A percentile compares a stretch with the other conserved stretches of the same genome.
phyloP scores from a whole-genome alignment of 2,888 invertebrate species.

The Diarsia dahlii region DNA sequence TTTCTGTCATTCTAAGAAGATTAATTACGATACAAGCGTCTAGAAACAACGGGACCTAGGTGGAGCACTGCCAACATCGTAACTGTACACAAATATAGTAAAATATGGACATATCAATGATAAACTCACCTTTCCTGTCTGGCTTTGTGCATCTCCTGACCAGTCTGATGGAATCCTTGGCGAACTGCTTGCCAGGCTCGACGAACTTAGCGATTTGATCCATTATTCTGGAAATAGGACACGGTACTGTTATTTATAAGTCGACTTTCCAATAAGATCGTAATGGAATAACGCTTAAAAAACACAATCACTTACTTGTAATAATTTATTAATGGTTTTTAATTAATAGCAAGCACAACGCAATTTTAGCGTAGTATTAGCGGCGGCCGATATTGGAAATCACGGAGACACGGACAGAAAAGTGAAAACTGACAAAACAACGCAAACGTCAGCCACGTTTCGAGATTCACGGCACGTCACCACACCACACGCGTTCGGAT shows the following conservation, averaged over 20 bases:
- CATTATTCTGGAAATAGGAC: constrained; percentile 92
- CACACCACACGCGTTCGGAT: constrained; percentile 74
- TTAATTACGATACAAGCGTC: neutral
- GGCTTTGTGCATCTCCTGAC: constrained; percentile 99
- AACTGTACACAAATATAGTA: constrained; percentile 14
- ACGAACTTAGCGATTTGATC: constrained; percentile 98
- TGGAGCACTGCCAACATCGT: constrained; percentile 67
- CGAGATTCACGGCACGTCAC: constrained; percentile 85
- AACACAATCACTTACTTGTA: constrained; percentile 60
- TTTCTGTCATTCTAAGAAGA: constrained; percentile 17
- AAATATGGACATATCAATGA: constrained; percentile 9
- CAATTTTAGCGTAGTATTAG: constrained; percentile 59
- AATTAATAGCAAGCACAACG: constrained; percentile 44
- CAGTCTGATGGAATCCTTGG: constrained; percentile 99
- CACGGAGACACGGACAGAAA: no score
- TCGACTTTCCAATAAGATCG: constrained; percentile 21
- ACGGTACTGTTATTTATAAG: constrained; percentile 47
- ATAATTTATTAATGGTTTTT: constrained; percentile 51
- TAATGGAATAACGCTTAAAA: neutral
- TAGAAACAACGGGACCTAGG: constrained; percentile 28
- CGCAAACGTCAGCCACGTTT: constrained; percentile 89
- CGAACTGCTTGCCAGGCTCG: constrained; percentile 98
- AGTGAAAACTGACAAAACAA: constrained; percentile 74
- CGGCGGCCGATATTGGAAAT: constrained; percentile 65
- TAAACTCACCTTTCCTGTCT: constrained; percentile 96